Conservation (phyloP, 2,113 vertebrate species). For the Prochilodus magdalenae region DNA sequence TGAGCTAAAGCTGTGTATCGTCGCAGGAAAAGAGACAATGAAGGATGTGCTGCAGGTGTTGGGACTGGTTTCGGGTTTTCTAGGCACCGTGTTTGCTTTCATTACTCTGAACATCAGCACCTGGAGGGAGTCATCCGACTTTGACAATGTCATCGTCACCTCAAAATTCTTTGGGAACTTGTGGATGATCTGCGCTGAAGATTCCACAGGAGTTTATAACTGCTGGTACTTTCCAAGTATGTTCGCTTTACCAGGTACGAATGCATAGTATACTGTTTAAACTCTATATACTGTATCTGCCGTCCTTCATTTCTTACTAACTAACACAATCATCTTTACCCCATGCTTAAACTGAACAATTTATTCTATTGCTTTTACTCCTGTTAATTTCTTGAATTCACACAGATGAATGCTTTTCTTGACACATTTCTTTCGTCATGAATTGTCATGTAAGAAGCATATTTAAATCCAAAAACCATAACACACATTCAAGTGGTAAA, state of each 20-base stretch:
- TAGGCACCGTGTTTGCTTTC: constrained; percentile 76
- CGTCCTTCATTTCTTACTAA: too few relatives aligned
- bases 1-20: neutral
- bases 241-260: constrained; percentile 85
- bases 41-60: constrained; percentile 72
- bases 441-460: too few relatives aligned
- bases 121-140: constrained; percentile 77
- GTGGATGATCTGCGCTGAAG: constrained; percentile 89
- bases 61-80: constrained; percentile 79
- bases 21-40: constrained; percentile 58
- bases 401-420: too few relatives aligned
- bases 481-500: too few relatives aligned
- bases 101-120: constrained; percentile 79
- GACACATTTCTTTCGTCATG: too few relatives aligned
- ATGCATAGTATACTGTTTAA: too few relatives aligned
- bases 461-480: too few relatives aligned
- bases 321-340: too few relatives aligned
- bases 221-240: constrained; percentile 88
- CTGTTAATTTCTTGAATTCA: too few relatives aligned
- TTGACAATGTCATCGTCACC: constrained; percentile 84
- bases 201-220: constrained; percentile 84
- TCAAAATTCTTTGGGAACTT: constrained; percentile 88
- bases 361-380: too few relatives aligned
- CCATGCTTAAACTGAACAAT: too few relatives aligned
- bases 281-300: too few relatives aligned